Conservation (phyloP, 2,888 invertebrate species). For the Xanthorhoe spadicearia region DNA sequence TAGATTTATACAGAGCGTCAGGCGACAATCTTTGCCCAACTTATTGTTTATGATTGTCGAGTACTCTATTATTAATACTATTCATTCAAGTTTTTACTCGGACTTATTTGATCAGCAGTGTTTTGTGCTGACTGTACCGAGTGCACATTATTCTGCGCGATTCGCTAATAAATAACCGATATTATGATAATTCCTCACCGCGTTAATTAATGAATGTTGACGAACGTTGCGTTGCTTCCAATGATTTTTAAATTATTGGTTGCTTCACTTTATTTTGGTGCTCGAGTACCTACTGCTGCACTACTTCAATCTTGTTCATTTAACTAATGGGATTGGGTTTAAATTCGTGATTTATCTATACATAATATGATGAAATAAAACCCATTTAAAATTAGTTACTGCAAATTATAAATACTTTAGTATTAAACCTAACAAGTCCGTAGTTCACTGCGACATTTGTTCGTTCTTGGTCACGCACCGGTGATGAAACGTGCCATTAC, state of each 20-base stretch:
- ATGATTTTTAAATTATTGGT: too few relatives aligned
- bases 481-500: background rate
- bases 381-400: too few relatives aligned
- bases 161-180: constrained; percentile 48
- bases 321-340: constrained; percentile 6
- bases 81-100: too few relatives aligned
- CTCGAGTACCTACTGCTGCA: constrained; percentile 2
- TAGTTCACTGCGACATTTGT: background rate
- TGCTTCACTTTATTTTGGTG: background rate
- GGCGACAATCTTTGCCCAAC: too few relatives aligned
- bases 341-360: background rate
- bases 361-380: background rate
- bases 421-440: background rate
- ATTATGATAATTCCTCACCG: constrained; percentile 48
- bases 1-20: too few relatives aligned
- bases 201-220: constrained; percentile 44
- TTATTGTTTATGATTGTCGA: too few relatives aligned
- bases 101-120: background rate
- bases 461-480: background rate
- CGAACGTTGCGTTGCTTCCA: constrained; percentile 18
- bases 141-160: constrained; percentile 30
- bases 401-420: background rate
- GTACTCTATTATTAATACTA: too few relatives aligned
- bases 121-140: background rate
- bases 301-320: background rate